phyloP scores from a whole-genome alignment of 2,888 invertebrate species.

The Drosophila heteroneura region DNA sequence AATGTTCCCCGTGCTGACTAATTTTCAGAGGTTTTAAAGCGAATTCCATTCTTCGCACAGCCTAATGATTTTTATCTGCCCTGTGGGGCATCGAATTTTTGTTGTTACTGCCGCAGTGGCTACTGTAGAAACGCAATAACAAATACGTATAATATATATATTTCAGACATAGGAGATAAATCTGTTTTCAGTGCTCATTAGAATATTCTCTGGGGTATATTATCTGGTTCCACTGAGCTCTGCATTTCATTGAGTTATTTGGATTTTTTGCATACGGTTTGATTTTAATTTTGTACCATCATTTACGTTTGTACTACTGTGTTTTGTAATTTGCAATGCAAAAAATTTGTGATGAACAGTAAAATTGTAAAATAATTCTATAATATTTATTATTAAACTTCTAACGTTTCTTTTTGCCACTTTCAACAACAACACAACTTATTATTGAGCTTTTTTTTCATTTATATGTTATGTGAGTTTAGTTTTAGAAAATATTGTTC shows the following conservation, averaged over 20 bases:
- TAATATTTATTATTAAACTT: neutral
- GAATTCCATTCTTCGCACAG: slow-evolving; percentile 31
- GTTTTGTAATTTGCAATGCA: slow-evolving; percentile 10
- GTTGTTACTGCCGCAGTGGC: slow-evolving; percentile 32
- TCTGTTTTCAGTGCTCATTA: slow-evolving; percentile 58
- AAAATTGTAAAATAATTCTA: neutral
- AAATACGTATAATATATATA: slow-evolving; percentile 11
- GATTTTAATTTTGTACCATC: neutral
- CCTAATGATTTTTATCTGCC: slow-evolving; percentile 45
- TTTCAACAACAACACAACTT: neutral
- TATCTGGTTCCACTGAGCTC: slow-evolving; percentile 19
- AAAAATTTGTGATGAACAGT: neutral
- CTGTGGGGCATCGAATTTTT: slow-evolving; percentile 36
- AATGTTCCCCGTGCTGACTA: slow-evolving; percentile 47
- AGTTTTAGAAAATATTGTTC: neutral
- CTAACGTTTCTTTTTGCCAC: neutral
- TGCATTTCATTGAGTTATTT: slow-evolving; percentile 16
- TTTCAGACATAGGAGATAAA: slow-evolving; percentile 40
- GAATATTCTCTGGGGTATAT: slow-evolving; percentile 32
- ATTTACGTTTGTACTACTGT: neutral
- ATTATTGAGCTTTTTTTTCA: neutral
- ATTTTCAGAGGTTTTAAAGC: slow-evolving; percentile 35
- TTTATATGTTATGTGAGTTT: neutral
- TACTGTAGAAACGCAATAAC: slow-evolving; percentile 34
- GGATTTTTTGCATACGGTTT: slow-evolving; percentile 12